Percentiles rank a stretch among this genome's conserved stretches.
These are phyloP conservation scores for Oceanites oceanicus DNA, from an alignment of 2,113 vertebrate species.

Conservation along the genomic window DNA sequence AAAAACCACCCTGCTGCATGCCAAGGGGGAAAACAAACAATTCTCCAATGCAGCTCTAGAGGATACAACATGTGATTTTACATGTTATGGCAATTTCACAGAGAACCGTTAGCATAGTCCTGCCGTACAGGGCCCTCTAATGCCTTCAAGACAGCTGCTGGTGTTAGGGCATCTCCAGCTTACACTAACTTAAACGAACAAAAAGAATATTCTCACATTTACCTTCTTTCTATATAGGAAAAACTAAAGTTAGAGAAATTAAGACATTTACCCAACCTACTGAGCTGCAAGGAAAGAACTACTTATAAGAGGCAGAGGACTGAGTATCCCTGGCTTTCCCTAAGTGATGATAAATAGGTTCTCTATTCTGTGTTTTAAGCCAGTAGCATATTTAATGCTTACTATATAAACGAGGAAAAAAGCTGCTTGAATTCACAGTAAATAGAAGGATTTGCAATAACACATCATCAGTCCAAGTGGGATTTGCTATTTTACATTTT, in stretches of 20 bases:
- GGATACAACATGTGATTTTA: background rate
- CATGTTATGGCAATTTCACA: background rate
- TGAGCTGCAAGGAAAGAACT: background rate
- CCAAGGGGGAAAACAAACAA: background rate
- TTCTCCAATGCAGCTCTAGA: background rate
- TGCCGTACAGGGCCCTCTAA: background rate
- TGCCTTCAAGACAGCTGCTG: background rate
- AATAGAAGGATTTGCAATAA: conserved; percentile 9
- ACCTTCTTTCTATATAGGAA: background rate
- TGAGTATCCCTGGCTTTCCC: background rate
- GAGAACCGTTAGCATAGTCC: background rate
- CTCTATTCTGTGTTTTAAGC: background rate
- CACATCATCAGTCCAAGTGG: background rate
- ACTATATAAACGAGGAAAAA: background rate
- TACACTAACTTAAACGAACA: background rate
- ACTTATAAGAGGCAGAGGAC: background rate
- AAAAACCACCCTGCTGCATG: background rate
- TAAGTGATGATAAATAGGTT: background rate
- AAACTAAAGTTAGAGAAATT: background rate
- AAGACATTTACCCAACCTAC: background rate
- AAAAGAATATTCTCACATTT: background rate
- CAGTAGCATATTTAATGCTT: background rate
- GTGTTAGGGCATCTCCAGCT: background rate
- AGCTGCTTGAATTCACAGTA: background rate
- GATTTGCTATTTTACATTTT: conserved; percentile 25